phyloP scores from a whole-genome alignment of 2,797 vertebrate genomes.

The Calcarius lapponicus region DNA sequence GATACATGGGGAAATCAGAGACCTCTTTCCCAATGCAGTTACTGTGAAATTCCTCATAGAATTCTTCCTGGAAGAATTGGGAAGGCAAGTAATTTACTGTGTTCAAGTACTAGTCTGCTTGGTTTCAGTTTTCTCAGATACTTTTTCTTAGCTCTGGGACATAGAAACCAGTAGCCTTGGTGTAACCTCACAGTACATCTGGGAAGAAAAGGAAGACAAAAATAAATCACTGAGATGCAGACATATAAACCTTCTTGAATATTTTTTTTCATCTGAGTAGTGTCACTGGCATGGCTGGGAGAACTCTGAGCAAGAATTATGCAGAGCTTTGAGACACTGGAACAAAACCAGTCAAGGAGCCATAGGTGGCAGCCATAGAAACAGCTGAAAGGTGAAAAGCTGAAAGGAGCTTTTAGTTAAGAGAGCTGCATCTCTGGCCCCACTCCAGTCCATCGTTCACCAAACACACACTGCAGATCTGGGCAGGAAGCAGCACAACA shows the following conservation, averaged over 20 bases:
- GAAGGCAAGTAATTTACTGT: neutral
- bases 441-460: neutral
- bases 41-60: neutral
- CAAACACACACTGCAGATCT: neutral
- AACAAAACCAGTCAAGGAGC: neutral
- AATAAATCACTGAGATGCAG: neutral
- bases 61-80: conserved; percentile 13
- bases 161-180: conserved; percentile 21
- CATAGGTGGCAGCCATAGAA: neutral
- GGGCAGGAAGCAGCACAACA: neutral
- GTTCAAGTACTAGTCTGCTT: neutral
- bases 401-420: neutral
- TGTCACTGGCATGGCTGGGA: neutral
- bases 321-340: neutral
- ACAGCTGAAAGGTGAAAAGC: neutral
- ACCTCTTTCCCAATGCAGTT: neutral
- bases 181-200: neutral
- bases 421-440: neutral
- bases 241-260: neutral
- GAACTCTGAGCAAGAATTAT: neutral
- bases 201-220: neutral
- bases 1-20: neutral
- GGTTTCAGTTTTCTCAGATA: neutral
- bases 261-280: neutral
- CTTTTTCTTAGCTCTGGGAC: neutral